Evolutionary conservation across 2,888 invertebrate species (phyloP).

Genomic region (Caenorhabditis zanzibari): DNA sequence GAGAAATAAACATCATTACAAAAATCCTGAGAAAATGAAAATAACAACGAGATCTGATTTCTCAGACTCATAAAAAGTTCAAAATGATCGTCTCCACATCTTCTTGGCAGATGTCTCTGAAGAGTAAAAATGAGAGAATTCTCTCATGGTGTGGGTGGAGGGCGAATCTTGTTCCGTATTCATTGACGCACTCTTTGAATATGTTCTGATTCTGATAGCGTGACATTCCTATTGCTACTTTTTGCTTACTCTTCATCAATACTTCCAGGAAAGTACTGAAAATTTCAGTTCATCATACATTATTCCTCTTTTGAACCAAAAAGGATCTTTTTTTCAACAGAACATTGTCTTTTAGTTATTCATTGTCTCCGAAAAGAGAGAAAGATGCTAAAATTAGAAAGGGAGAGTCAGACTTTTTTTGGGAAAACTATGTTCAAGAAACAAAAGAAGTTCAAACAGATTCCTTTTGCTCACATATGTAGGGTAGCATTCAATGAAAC

Average conservation of each 20-base stretch:
- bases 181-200: conserved; percentile 25
- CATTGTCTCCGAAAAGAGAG: conserved; percentile 19
- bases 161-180: neutral
- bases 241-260: conserved; percentile 9
- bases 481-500: neutral
- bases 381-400: conserved; percentile 40
- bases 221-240: conserved; percentile 15
- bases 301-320: neutral
- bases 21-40: neutral
- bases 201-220: conserved; percentile 46
- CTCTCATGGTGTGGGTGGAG: neutral
- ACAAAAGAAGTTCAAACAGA: neutral
- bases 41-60: neutral
- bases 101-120: conserved; percentile 8
- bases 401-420: conserved; percentile 14
- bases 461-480: neutral
- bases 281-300: conserved; percentile 5
- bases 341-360: conserved; percentile 20
- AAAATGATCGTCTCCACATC: neutral
- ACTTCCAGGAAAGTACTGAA: neutral
- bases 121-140: neutral
- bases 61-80: too few relatives aligned
- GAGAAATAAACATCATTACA: neutral
- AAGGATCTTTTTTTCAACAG: neutral
- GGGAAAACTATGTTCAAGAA: neutral